These are phyloP conservation scores for Marronus borbonicus DNA, from an alignment of 2,888 invertebrate species.

Conservation along the genomic window DNA sequence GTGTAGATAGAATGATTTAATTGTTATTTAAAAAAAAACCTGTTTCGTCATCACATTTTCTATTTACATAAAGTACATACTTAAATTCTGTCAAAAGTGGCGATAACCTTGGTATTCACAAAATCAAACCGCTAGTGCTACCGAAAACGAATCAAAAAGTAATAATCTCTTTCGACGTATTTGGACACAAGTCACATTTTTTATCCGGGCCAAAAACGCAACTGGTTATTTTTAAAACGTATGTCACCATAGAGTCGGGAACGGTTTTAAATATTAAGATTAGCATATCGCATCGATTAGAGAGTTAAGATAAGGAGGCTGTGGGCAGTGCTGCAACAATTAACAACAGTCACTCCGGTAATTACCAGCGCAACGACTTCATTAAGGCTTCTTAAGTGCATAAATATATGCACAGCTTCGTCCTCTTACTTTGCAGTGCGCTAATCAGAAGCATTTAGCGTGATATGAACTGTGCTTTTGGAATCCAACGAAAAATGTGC, in stretches of 20 bases:
- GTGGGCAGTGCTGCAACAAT: slow-evolving; percentile 58
- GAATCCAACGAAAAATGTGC: slow-evolving; percentile 1
- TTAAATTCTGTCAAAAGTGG: slow-evolving; percentile 29
- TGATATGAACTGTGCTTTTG: slow-evolving; percentile 14
- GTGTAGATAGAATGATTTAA: no score
- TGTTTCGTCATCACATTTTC: no score
- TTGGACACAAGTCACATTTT: slow-evolving; percentile 37
- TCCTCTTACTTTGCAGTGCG: slow-evolving; percentile 38
- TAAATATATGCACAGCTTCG: slow-evolving; percentile 54
- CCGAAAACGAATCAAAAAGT: slow-evolving; percentile 33
- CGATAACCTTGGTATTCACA: slow-evolving; percentile 38
- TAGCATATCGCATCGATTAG: slow-evolving; percentile 60
- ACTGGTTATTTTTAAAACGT: slow-evolving; percentile 50
- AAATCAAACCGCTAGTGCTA: slow-evolving; percentile 20
- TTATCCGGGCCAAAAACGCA: slow-evolving; percentile 36
- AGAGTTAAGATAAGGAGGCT: slow-evolving; percentile 55
- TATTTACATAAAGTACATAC: slow-evolving; percentile 34
- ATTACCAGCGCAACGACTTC: slow-evolving; percentile 58
- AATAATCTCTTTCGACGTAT: slow-evolving; percentile 35
- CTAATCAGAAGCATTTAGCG: slow-evolving; percentile 18
- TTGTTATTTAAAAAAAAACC: no score
- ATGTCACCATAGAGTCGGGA: slow-evolving; percentile 49
- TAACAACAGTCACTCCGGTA: slow-evolving; percentile 57
- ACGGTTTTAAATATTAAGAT: slow-evolving; percentile 56
- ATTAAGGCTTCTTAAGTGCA: slow-evolving; percentile 55